A percentile compares a stretch with the other conserved stretches of the same genome.
Conservation (phyloP, 2,797 vertebrate genomes). For the Threskiornis aethiopicus region DNA sequence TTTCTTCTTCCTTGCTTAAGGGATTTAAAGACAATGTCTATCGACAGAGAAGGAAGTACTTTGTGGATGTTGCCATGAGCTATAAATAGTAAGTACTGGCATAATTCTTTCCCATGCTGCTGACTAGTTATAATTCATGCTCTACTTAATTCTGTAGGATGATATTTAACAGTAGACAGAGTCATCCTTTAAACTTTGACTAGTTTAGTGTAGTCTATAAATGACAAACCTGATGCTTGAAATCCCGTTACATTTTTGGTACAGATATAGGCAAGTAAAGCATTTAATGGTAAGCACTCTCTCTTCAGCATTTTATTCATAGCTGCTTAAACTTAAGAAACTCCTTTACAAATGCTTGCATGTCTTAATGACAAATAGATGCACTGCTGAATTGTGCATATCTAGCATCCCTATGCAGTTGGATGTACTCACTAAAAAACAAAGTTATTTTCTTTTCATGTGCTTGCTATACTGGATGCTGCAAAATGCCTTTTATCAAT, state of each 20-base stretch:
- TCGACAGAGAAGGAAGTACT: conserved; percentile 96
- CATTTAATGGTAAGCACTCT: background rate
- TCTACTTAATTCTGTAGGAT: conserved; percentile 28
- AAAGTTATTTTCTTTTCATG: background rate
- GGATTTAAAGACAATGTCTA: conserved; percentile 97
- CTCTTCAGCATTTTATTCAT: background rate
- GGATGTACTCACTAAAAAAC: background rate
- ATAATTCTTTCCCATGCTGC: conserved; percentile 36
- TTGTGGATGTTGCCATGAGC: conserved; percentile 95
- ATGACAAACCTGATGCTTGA: conserved; percentile 16
- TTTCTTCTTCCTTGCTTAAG: conserved; percentile 78
- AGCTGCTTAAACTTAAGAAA: background rate
- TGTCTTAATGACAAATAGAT: background rate
- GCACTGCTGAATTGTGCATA: background rate
- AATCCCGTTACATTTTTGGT: background rate
- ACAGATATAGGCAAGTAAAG: background rate
- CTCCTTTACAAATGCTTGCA: background rate
- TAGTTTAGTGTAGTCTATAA: conserved; percentile 19
- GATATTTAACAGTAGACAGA: conserved; percentile 30
- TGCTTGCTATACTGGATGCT: background rate
- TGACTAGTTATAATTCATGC: conserved; percentile 40
- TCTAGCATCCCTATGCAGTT: accelerated
- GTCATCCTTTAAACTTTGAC: conserved; percentile 20
- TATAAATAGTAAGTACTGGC: conserved; percentile 93
- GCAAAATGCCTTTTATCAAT: background rate